phyloP scores from a whole-genome alignment of 2,888 invertebrate genomes.

The Pollenia labialis region DNA sequence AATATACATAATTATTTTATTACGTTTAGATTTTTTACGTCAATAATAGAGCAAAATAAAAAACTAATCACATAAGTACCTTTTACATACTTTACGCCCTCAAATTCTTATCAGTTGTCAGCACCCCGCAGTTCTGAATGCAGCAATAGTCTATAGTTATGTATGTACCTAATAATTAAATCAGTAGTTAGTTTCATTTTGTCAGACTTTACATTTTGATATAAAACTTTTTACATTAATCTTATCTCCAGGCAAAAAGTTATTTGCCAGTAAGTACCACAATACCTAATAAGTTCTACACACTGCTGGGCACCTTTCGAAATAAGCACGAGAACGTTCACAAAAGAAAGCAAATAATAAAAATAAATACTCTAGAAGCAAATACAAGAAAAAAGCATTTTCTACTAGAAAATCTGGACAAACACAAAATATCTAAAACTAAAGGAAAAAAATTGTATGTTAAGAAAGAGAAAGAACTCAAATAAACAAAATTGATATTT shows the following conservation, averaged over 20 bases:
- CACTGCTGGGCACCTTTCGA: too few species aligned
- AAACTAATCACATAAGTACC: background rate
- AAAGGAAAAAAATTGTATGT: background rate
- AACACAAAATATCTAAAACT: background rate
- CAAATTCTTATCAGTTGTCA: slow-evolving; percentile 43
- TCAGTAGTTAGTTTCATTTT: too few species aligned
- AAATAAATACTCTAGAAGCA: background rate
- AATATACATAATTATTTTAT: background rate
- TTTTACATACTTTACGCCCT: background rate
- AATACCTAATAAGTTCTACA: too few species aligned
- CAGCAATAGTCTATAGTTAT: too few species aligned
- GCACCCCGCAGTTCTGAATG: background rate
- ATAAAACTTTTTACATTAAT: too few species aligned
- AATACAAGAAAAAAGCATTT: background rate
- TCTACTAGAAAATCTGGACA: slow-evolving; percentile 5
- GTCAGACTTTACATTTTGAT: too few species aligned
- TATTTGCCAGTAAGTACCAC: too few species aligned
- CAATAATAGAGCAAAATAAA: background rate
- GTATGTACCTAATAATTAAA: too few species aligned
- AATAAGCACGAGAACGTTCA: background rate
- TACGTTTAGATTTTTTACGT: background rate
- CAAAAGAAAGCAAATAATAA: slow-evolving; percentile 29
- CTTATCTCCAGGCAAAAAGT: too few species aligned
- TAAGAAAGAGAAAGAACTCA: background rate
- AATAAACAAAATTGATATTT: background rate